Evolutionary conservation across 2,797 vertebrate genomes (phyloP), one percentile per base, ranked within the genome.

Genomic region (Mus caroli): DNA sequence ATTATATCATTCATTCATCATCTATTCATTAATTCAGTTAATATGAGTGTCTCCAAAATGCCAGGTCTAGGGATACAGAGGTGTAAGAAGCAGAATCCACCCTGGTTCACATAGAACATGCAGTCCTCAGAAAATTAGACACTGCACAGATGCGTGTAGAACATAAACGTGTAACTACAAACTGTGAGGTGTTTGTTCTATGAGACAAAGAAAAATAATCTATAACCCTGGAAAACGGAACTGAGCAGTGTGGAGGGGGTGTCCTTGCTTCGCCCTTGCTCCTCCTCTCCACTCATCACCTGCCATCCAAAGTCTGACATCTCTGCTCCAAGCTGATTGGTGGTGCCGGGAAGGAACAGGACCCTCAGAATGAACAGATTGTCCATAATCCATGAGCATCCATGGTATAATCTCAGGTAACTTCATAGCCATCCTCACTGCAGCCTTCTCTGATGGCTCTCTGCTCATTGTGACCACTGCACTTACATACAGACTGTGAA

Each of bases 141-240:
- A 46, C 15, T 28, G 71, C 78, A 75, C 3, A 90, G 94, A 88
- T 46, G 14, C 37, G 50, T 6, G 31, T 2, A 58, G 58, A 73
- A 90, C 78, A 82, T 37, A 89, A 95, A 88, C 62, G 13, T 24
- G 34, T 24, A 80, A 31, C 85, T 94, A 64, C 73, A 85, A 84
- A 86, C 43, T 56, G 52, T 54, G 40, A 54, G 43, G 75, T 85
- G 19, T 37, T n/a, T 87, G 24, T 43, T n/a, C 84, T 89, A n/a
- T 20, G 22, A 77, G 46, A 92, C 46, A 92, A 87, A 83, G 75
- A 31, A 64, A 95, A 84, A 71, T 75, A n/a, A n/a, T 82, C 73
- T 86, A 1, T 46, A 76, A 78, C 85, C 92, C 31, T 76, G 50
- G 60, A 87, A 88, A 79, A 9, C 4, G 58, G 56, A 22, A 52